A percentile compares a stretch with the other conserved stretches of the same genome.
These are phyloP conservation scores for Caligus rogercresseyi DNA, from an alignment of 1,140 invertebrate species.

Conservation along the genomic window DNA sequence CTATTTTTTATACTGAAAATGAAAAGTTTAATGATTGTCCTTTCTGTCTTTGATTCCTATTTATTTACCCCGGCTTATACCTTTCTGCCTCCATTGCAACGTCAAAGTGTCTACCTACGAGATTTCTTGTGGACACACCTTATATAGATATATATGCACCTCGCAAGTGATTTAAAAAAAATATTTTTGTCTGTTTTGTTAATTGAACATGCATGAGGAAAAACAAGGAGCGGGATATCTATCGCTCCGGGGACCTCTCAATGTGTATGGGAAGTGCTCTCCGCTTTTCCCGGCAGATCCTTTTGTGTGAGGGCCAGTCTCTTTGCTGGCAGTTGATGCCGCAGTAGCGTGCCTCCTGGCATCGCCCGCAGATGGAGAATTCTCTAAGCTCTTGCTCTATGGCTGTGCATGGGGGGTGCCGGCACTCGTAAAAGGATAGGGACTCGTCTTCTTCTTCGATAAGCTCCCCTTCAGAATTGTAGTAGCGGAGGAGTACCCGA, in stretches of 20 bases:
- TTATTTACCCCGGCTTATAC: too few relatives aligned
- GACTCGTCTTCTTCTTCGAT: conserved; percentile 31
- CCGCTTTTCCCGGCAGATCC: conserved; percentile 31
- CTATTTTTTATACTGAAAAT: too few relatives aligned
- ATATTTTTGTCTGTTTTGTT: too few relatives aligned
- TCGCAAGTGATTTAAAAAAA: too few relatives aligned
- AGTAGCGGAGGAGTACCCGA: too few relatives aligned
- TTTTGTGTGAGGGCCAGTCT: conserved; percentile 36
- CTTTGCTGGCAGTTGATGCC: conserved; percentile 35
- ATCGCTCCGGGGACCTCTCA: conserved; percentile 28
- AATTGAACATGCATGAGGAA: conserved; percentile 21
- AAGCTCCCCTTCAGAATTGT: conserved; percentile 33
- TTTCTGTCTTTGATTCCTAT: too few relatives aligned
- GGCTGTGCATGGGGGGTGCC: conserved; percentile 37
- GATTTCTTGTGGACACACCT: too few relatives aligned
- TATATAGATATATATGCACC: too few relatives aligned
- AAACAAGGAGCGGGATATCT: conserved; percentile 21
- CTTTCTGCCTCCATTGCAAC: too few relatives aligned
- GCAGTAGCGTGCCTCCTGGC: conserved; percentile 37
- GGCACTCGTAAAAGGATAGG: conserved; percentile 36
- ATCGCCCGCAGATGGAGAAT: conserved; percentile 39
- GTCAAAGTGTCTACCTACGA: too few relatives aligned
- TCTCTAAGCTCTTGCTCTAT: conserved; percentile 37
- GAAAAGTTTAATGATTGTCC: too few relatives aligned
- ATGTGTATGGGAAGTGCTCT: conserved; percentile 23